A percentile compares a stretch with the other conserved stretches of the same genome.
Evolutionary conservation across 2,797 vertebrate species (phyloP).

Genomic region (Oryzias dopingdopingensis): DNA sequence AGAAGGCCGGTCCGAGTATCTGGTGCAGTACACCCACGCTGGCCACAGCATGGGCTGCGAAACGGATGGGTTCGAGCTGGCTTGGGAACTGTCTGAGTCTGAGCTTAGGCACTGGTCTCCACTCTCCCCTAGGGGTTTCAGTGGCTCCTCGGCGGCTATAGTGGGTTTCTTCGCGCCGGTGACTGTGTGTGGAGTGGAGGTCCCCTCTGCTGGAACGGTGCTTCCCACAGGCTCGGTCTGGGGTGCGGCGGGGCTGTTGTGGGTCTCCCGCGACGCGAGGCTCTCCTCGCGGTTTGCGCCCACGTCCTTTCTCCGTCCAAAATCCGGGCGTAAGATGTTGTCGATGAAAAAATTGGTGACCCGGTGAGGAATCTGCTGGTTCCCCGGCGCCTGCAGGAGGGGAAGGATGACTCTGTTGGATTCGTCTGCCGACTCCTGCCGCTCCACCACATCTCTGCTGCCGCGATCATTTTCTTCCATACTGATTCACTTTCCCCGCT

Average conservation of each 20-base stretch:
- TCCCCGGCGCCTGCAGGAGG: conserved; percentile 82
- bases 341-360: conserved; percentile 99
- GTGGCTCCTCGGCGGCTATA: conserved; percentile 79
- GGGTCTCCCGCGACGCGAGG: conserved; percentile 63
- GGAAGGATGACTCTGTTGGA: conserved; percentile 83
- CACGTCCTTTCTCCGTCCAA: conserved; percentile 88
- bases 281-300: conserved; percentile 72
- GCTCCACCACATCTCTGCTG: conserved; percentile 81
- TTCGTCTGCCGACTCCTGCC: conserved; percentile 80
- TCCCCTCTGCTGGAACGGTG: conserved; percentile 83
- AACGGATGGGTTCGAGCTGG: conserved; percentile 80
- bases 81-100: conserved; percentile 95
- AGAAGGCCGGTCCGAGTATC: conserved; percentile 97
- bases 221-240: conserved; percentile 74
- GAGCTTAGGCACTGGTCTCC: conserved; percentile 93
- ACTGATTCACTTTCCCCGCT: conserved; percentile 78
- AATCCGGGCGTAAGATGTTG: conserved; percentile 94
- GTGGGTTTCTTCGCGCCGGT: conserved; percentile 80
- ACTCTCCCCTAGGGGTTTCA: conserved; percentile 82
- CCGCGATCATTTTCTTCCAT: conserved; percentile 93
- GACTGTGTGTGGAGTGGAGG: conserved; percentile 82
- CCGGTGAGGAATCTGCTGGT: conserved; percentile 87
- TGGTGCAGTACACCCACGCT: conserved; percentile 98
- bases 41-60: conserved; percentile 95
- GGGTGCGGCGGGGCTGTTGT: conserved; percentile 74